Percentiles rank a stretch among this genome's conserved stretches.
Conservation (phyloP, 2,113 vertebrate genomes). For the Hydropotes inermis region DNA sequence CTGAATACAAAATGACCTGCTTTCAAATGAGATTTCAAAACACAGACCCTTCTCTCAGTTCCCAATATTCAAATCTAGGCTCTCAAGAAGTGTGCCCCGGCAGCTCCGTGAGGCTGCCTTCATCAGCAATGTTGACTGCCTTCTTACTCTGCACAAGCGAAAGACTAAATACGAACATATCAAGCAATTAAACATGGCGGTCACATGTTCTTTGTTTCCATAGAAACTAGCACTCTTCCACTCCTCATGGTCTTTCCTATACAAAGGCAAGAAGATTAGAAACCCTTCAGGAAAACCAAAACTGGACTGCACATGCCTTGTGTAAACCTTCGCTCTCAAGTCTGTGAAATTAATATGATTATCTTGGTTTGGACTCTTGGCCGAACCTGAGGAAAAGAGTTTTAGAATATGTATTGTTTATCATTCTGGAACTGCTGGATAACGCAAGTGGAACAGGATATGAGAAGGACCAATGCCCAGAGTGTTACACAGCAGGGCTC, state of each 20-base stretch:
- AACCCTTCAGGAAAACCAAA: not conserved
- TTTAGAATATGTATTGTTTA: not conserved
- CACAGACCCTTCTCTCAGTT: not conserved
- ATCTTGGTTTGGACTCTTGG: not conserved
- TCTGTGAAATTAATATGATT: not conserved
- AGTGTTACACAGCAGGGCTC: not conserved
- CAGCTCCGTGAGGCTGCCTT: not conserved
- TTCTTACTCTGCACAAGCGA: not conserved
- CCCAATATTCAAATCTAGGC: not conserved
- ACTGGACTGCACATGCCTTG: not conserved
- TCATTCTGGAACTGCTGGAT: not conserved
- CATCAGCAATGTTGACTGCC: not conserved
- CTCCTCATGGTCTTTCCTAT: not conserved
- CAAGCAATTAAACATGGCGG: not conserved
- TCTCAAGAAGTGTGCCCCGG: not conserved
- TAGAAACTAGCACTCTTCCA: not conserved
- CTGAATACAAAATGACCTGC: conserved; percentile 28
- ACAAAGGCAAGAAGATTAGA: not conserved
- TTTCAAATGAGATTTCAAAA: conserved; percentile 32
- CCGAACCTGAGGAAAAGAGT: not conserved
- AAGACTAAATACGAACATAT: not conserved
- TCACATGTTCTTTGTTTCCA: not conserved
- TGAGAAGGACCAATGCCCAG: not conserved
- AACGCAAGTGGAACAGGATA: not conserved
- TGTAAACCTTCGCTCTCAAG: not conserved